Percentiles rank a stretch among this genome's conserved stretches.
phyloP scores from a whole-genome alignment of 2,888 invertebrate genomes.

The Tolmerus cingulatus region DNA sequence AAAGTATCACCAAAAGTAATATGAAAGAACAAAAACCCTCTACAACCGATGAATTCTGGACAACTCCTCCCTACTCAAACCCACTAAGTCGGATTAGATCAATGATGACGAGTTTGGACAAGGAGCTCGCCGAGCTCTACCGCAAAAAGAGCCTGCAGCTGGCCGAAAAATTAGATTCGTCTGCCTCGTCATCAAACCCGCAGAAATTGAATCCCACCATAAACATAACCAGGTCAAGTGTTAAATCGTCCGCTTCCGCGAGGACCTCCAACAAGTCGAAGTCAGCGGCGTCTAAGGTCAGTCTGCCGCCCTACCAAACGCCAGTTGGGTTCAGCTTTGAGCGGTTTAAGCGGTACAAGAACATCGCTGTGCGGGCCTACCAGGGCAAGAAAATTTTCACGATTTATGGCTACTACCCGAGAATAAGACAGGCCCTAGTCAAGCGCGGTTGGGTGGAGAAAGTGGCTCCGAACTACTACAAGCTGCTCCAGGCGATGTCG shows the following conservation, averaged over 20 bases:
- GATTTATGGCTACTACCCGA: constrained; percentile 57
- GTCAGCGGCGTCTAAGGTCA: neutral
- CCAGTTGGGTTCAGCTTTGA: constrained; percentile 20
- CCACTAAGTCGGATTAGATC: constrained; percentile 10
- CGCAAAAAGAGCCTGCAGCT: neutral
- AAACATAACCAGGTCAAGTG: neutral
- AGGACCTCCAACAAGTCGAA: neutral
- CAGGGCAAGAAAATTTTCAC: constrained; percentile 59
- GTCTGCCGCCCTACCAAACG: neutral
- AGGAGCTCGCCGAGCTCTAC: constrained; percentile 28
- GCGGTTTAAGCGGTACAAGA: constrained; percentile 45
- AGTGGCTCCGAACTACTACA: constrained; percentile 59
- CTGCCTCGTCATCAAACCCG: neutral
- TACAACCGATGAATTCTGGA: neutral
- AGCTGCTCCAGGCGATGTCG: constrained; percentile 57
- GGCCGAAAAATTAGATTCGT: neutral
- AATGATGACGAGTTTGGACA: constrained; percentile 33
- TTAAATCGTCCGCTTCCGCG: neutral
- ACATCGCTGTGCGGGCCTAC: constrained; percentile 51
- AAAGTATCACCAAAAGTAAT: neutral
- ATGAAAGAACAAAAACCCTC: neutral
- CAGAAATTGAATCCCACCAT: neutral
- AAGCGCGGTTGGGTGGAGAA: constrained; percentile 80
- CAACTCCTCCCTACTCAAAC: neutral
- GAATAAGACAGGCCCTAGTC: constrained; percentile 65